Conservation (phyloP, 2,888 invertebrate species). For the Synanthedon tipuliformis region DNA sequence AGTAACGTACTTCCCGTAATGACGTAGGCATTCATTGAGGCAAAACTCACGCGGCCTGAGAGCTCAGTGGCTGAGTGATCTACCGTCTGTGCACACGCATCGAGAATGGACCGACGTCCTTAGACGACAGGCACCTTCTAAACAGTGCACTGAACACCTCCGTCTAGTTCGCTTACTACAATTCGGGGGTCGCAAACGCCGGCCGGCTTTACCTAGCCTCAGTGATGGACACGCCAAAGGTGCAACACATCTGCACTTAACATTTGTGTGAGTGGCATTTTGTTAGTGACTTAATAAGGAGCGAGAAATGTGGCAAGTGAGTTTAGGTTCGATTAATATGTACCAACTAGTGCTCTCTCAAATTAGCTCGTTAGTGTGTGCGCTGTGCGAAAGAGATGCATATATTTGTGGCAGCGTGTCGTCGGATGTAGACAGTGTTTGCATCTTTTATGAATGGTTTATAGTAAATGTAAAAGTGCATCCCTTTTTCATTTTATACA, state of each 20-base stretch:
- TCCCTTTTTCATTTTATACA: too few species aligned
- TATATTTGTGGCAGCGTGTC: too few species aligned
- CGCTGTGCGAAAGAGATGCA: constrained; percentile 1
- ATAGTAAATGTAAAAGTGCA: too few species aligned
- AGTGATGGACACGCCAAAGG: constrained; percentile 36
- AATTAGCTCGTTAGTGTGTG: not conserved
- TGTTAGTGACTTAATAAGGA: constrained; percentile 33
- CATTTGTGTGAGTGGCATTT: constrained; percentile 56
- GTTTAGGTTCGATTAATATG: constrained; percentile 17
- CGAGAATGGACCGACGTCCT: constrained; percentile 31
- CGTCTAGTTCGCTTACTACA: too few species aligned
- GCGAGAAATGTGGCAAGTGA: constrained; percentile 43
- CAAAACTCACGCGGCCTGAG: constrained; percentile 45
- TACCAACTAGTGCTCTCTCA: not conserved
- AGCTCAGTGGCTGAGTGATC: constrained; percentile 64
- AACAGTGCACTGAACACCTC: too few species aligned
- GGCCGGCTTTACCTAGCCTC: constrained; percentile 39
- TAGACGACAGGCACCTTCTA: not conserved
- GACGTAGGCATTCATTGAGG: constrained; percentile 61
- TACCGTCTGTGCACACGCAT: constrained; percentile 64
- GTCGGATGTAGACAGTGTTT: too few species aligned
- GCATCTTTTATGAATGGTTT: too few species aligned
- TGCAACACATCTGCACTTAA: constrained; percentile 33
- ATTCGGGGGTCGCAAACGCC: constrained; percentile 6
- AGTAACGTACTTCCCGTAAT: constrained; percentile 62